Conservation (phyloP, 1,140 invertebrate genomes). For the Drosophila erecta region DNA sequence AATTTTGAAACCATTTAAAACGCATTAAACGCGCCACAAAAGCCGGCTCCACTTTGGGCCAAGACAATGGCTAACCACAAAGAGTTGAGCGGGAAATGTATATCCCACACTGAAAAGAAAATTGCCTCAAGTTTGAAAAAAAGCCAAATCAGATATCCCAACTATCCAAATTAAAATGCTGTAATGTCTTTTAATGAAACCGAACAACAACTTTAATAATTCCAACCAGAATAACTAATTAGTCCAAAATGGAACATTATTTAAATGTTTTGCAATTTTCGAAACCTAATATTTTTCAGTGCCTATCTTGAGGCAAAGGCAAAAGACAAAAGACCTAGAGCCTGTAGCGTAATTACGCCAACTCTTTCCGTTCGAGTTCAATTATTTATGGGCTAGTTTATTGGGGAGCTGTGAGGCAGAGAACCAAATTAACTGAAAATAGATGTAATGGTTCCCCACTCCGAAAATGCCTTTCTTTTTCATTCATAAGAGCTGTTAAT, state of each 20-base stretch:
- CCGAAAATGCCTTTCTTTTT: constrained; percentile 17
- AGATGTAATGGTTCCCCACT: constrained; percentile 28
- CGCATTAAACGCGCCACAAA: constrained; percentile 76
- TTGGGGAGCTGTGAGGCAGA: constrained; percentile 32
- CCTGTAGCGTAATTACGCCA: constrained; percentile 57
- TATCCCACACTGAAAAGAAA: background rate
- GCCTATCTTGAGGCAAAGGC: constrained; percentile 1
- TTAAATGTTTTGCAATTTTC: background rate
- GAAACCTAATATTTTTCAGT: background rate
- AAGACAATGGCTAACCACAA: constrained; percentile 49
- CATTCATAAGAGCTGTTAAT: constrained; percentile 75
- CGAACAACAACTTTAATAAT: too few relatives aligned
- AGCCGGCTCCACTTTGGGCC: constrained; percentile 32
- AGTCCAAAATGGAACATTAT: too few relatives aligned
- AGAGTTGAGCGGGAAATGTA: constrained; percentile 18
- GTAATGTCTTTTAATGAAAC: too few relatives aligned
- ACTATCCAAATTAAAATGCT: too few relatives aligned
- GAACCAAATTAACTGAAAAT: constrained; percentile 58
- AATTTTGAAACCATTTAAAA: constrained; percentile 83
- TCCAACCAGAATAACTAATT: too few relatives aligned
- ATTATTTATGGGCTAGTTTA: constrained; percentile 80
- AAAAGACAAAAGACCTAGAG: constrained; percentile 30
- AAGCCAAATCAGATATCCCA: too few relatives aligned
- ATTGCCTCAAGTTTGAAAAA: too few relatives aligned
- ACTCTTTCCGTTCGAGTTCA: constrained; percentile 69